Evolutionary conservation across 2,113 vertebrate genomes (phyloP).

Genomic region (Vombatus ursinus): DNA sequence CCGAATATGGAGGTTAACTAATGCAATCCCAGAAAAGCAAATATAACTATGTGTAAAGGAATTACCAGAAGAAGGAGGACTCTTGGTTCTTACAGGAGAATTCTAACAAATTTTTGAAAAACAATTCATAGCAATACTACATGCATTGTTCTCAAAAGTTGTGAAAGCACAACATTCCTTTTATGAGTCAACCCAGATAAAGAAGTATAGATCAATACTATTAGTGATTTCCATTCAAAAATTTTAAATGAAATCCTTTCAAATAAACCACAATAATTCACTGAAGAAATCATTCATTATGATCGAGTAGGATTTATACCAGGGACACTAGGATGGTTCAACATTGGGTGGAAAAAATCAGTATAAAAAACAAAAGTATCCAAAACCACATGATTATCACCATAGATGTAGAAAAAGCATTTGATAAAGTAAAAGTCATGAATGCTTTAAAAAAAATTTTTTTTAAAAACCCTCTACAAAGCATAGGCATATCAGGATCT

Average conservation of each 20-base stretch:
- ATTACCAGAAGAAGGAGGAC: not conserved
- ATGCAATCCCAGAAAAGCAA: not conserved
- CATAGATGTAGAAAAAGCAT: too few relatives aligned
- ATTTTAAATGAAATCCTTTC: not conserved
- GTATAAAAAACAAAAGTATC: too few relatives aligned
- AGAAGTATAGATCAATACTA: not conserved
- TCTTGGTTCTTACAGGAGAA: not conserved
- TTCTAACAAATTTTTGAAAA: not conserved
- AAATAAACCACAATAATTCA: not conserved
- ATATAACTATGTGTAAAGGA: not conserved
- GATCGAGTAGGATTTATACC: not conserved
- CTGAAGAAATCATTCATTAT: not conserved
- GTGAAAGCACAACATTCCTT: not conserved
- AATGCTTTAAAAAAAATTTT: too few relatives aligned
- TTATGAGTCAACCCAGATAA: not conserved
- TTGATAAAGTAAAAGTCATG: too few relatives aligned
- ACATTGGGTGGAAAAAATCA: too few relatives aligned
- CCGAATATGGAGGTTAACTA: not conserved
- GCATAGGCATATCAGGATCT: too few relatives aligned
- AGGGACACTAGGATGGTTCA: not conserved
- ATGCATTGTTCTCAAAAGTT: not conserved
- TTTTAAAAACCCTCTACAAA: too few relatives aligned
- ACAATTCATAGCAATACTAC: not conserved
- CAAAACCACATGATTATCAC: too few relatives aligned
- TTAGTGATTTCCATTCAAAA: not conserved